These are phyloP conservation scores for Cynopterus sphinx DNA, from an alignment of 2,797 vertebrate genomes.

Conservation along the genomic window DNA sequence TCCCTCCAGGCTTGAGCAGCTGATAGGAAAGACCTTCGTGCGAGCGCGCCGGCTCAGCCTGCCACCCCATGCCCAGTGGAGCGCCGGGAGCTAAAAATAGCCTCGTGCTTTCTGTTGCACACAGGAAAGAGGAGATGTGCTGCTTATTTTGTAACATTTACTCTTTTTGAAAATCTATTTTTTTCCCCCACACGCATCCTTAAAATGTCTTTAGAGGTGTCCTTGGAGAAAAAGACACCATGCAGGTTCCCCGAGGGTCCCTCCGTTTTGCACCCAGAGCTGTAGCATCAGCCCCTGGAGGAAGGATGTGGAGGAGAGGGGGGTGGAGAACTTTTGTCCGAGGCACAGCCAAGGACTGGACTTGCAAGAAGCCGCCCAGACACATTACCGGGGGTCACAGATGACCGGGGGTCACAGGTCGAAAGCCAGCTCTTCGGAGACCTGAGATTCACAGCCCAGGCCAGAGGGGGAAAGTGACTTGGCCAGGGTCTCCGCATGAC, in stretches of 20 bases:
- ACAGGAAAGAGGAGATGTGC: not conserved
- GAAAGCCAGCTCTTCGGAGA: not conserved
- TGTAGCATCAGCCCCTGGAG: not conserved
- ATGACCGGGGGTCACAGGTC: not conserved
- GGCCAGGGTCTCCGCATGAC: too few species aligned
- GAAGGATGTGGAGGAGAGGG: not conserved
- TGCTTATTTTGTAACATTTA: not conserved
- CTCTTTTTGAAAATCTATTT: not conserved
- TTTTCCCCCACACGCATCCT: not conserved
- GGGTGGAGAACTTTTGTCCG: not conserved
- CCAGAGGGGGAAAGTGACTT: not conserved
- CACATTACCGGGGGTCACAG: too few species aligned
- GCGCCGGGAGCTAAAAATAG: not conserved
- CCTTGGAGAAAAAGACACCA: not conserved
- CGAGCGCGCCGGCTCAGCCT: rapidly evolving
- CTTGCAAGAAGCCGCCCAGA: not conserved
- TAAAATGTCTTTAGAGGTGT: not conserved
- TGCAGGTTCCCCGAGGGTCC: not conserved
- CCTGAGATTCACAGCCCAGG: too few species aligned
- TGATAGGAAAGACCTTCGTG: not conserved
- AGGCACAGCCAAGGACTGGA: not conserved
- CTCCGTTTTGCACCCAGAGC: not conserved
- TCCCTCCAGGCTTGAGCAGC: too few species aligned
- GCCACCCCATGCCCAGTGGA: not conserved
- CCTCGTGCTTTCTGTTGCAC: not conserved